These are phyloP conservation scores for Equus przewalskii DNA, from an alignment of 2,113 vertebrate genomes.

Conservation along the genomic window DNA sequence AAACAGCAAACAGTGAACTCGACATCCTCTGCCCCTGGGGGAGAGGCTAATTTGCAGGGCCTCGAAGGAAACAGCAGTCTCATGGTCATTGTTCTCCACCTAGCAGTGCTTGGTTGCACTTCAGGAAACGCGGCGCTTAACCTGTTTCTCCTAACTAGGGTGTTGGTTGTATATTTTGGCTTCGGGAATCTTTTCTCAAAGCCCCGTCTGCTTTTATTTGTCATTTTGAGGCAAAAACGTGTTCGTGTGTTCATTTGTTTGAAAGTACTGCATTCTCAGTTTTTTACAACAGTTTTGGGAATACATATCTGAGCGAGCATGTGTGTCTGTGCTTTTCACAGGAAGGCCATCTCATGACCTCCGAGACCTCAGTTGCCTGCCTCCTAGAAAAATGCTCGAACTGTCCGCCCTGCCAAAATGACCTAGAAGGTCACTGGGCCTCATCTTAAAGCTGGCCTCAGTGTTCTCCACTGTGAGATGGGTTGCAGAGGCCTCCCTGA, in stretches of 20 bases:
- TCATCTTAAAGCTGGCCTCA: not conserved
- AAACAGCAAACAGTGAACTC: not conserved
- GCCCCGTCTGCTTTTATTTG: not conserved
- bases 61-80: conserved; percentile 62
- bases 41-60: conserved; percentile 22
- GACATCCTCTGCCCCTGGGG: not conserved
- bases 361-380: not conserved
- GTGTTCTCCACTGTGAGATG: not conserved
- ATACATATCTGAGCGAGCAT: not conserved
- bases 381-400: not conserved
- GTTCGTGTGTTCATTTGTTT: conserved; percentile 16
- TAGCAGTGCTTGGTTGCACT: not conserved
- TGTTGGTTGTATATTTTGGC: not conserved
- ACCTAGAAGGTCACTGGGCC: not conserved
- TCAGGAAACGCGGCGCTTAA: not conserved
- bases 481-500: not conserved
- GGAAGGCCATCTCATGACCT: not conserved
- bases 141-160: conserved; percentile 23
- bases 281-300: not conserved
- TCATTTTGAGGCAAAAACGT: conserved; percentile 1
- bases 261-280: not conserved
- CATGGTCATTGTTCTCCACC: conserved; percentile 47
- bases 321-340: not conserved
- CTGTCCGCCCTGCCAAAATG: not conserved
- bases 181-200: not conserved